Evolutionary conservation across 1,140 invertebrate genomes (phyloP).

Genomic region (Tribolium madens): DNA sequence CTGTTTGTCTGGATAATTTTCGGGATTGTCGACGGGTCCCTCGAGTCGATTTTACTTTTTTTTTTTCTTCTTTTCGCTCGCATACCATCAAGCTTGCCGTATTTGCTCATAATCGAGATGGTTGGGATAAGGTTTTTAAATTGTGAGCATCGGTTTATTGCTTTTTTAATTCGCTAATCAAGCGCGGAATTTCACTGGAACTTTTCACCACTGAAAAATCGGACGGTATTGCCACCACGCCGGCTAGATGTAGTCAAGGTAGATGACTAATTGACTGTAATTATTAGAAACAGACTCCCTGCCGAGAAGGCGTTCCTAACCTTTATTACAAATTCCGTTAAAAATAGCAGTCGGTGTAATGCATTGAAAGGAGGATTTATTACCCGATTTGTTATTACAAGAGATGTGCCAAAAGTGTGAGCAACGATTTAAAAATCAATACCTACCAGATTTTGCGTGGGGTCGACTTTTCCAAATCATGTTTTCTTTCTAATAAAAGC

Average conservation of each 20-base stretch:
- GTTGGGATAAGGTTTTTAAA: conserved; percentile 6
- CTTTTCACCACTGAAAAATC: background rate
- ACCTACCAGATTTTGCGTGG: too few relatives aligned
- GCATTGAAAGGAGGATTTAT: conserved; percentile 37
- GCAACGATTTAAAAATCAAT: background rate
- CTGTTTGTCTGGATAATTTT: conserved; percentile 59
- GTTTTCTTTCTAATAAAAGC: conserved; percentile 39
- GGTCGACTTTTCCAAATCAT: background rate
- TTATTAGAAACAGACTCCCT: conserved; percentile 35
- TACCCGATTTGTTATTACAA: conserved; percentile 30
- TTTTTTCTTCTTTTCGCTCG: background rate
- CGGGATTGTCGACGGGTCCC: conserved; percentile 51
- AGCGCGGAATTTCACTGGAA: background rate
- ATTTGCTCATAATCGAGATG: conserved; percentile 39
- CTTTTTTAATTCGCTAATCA: conserved; percentile 24
- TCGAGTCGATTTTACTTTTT: conserved; percentile 47
- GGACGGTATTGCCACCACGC: background rate
- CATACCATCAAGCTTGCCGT: conserved; percentile 7
- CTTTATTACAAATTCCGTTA: conserved; percentile 38
- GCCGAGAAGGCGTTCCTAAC: conserved; percentile 34
- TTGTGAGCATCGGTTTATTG: conserved; percentile 1
- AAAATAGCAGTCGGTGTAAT: conserved; percentile 10
- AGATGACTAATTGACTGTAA: conserved; percentile 36
- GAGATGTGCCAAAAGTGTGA: conserved; percentile 16
- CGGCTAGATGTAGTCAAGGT: conserved; percentile 7